Percentiles rank a stretch among this genome's conserved stretches.
Conservation (phyloP, 1,140 invertebrate species). For the Tetraneura akinire region DNA sequence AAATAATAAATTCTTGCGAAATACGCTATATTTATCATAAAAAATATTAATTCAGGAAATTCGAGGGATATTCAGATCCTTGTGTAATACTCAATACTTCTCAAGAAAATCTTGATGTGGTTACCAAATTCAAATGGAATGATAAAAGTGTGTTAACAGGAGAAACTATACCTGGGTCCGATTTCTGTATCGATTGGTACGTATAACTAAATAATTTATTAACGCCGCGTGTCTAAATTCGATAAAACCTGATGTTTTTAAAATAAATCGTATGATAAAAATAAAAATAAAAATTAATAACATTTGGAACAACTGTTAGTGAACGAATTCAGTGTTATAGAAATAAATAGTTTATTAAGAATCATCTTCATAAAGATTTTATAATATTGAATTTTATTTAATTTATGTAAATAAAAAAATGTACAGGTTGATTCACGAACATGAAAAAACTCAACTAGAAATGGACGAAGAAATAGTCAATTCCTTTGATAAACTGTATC, state of each 20-base stretch:
- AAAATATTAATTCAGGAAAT: not conserved
- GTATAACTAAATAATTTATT: not conserved
- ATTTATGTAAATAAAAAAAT: too few relatives aligned
- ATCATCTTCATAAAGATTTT: not conserved
- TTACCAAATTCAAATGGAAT: not conserved
- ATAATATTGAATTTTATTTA: not conserved
- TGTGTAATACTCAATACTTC: not conserved
- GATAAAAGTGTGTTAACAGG: not conserved
- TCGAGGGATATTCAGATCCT: not conserved
- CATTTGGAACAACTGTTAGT: not conserved
- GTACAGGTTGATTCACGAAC: conserved; percentile 33
- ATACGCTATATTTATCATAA: not conserved
- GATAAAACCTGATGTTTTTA: too few relatives aligned
- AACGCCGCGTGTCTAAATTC: too few relatives aligned
- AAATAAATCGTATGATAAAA: not conserved
- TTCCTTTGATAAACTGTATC: conserved; percentile 23
- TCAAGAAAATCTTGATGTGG: not conserved
- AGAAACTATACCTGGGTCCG: not conserved
- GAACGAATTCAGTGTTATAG: too few relatives aligned
- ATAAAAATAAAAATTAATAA: not conserved
- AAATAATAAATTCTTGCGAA: not conserved
- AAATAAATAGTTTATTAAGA: not conserved
- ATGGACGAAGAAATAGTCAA: conserved; percentile 26
- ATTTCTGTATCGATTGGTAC: conserved; percentile 18
- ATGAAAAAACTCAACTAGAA: conserved; percentile 25